Conservation (phyloP, 2,888 invertebrate genomes). For the Phyto melanocephala region DNA sequence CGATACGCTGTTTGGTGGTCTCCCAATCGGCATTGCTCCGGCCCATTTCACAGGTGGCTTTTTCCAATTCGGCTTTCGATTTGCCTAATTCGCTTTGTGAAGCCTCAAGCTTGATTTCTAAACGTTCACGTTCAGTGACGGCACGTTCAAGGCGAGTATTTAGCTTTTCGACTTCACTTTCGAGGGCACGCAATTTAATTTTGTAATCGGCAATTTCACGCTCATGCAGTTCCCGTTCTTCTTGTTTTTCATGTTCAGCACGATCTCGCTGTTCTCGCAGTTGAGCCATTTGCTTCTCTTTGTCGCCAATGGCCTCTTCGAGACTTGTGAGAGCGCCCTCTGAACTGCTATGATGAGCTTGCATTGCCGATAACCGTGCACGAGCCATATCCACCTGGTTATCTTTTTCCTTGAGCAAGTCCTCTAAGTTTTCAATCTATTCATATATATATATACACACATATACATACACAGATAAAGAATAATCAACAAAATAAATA, state of each 20-base stretch:
- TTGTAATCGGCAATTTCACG: slow-evolving; percentile 96
- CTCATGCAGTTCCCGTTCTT: slow-evolving; percentile 95
- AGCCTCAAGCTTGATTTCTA: slow-evolving; percentile 94
- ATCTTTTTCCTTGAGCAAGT: slow-evolving; percentile 97
- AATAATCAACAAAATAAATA: slow-evolving; percentile 13
- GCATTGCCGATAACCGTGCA: slow-evolving; percentile 93
- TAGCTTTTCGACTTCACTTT: slow-evolving; percentile 94
- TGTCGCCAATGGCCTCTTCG: slow-evolving; percentile 97
- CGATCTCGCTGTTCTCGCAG: slow-evolving; percentile 94
- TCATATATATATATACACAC: slow-evolving; percentile 9
- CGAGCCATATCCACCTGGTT: slow-evolving; percentile 97
- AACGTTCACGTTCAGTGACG: slow-evolving; percentile 92
- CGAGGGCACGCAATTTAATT: slow-evolving; percentile 93
- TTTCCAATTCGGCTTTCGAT: slow-evolving; percentile 95
- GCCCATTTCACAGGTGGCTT: slow-evolving; percentile 92
- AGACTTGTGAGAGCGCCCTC: slow-evolving; percentile 95
- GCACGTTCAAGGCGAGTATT: slow-evolving; percentile 92
- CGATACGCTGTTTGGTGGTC: slow-evolving; percentile 84
- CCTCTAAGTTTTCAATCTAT: slow-evolving; percentile 98
- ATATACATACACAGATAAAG: slow-evolving; percentile 11
- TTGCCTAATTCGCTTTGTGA: slow-evolving; percentile 96
- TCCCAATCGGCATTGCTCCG: slow-evolving; percentile 89
- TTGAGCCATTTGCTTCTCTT: slow-evolving; percentile 98
- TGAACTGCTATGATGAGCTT: slow-evolving; percentile 95
- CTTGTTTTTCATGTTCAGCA: slow-evolving; percentile 96